These are phyloP conservation scores for Dromaius novaehollandiae DNA, from an alignment of 2,113 vertebrate species.

Conservation along the genomic window DNA sequence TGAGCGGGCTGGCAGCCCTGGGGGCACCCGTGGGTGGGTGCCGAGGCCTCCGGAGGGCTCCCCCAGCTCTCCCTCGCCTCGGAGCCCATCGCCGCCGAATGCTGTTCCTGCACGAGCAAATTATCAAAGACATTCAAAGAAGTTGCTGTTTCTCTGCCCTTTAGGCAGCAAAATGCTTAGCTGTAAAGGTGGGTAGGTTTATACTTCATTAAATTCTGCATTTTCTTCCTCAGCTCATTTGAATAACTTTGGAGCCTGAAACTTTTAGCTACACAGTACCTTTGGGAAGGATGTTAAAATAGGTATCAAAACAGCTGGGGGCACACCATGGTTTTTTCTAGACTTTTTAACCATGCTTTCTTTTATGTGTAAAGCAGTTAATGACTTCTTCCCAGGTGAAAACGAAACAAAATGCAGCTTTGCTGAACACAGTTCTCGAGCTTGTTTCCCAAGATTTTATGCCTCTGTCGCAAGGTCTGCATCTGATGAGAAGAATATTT, in stretches of 20 bases:
- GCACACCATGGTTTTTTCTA: background rate
- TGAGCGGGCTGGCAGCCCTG: too few species aligned
- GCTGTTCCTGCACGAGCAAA: rapidly evolving
- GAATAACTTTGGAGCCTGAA: background rate
- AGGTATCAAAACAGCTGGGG: slow-evolving; percentile 6
- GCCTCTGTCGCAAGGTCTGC: background rate
- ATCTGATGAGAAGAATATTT: background rate
- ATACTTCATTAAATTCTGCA: background rate
- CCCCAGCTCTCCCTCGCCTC: rapidly evolving
- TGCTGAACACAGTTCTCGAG: background rate
- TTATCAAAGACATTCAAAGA: background rate
- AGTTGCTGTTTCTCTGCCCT: background rate
- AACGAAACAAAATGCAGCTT: background rate
- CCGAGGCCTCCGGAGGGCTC: background rate
- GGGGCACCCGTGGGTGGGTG: background rate
- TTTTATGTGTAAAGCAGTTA: slow-evolving; percentile 16
- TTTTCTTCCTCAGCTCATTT: slow-evolving; percentile 3
- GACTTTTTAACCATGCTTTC: background rate
- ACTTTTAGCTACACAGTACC: background rate
- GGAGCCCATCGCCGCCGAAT: rapidly evolving
- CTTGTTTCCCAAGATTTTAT: background rate
- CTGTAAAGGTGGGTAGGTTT: background rate
- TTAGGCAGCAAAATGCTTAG: background rate
- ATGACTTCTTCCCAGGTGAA: slow-evolving; percentile 5
- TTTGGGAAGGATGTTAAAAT: slow-evolving; percentile 33